Percentiles rank a stretch among this genome's conserved stretches.
Evolutionary conservation across 2,797 vertebrate genomes (phyloP).

Genomic region (Sebastes vulpes): DNA sequence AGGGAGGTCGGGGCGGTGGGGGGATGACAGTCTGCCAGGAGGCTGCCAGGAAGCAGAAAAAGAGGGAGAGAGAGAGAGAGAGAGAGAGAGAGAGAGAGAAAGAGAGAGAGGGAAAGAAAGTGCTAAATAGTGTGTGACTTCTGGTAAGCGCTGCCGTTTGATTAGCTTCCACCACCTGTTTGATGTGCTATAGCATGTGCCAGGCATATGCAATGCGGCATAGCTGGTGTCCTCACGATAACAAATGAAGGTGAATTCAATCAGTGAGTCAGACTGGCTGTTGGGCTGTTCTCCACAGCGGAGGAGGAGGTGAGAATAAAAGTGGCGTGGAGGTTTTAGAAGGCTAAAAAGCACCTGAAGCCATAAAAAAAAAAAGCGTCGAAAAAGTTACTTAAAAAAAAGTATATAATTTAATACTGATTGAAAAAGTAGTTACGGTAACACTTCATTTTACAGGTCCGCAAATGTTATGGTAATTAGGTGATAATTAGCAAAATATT

Average conservation of each 20-base stretch:
- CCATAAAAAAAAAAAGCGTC: not conserved
- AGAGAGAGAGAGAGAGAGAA: not conserved
- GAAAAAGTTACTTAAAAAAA: not conserved
- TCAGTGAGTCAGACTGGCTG: conserved; percentile 35
- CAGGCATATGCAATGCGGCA: conserved; percentile 63
- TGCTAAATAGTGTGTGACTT: conserved; percentile 55
- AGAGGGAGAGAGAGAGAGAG: not conserved
- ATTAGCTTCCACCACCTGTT: conserved; percentile 67
- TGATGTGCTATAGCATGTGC: conserved; percentile 51
- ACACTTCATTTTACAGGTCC: no score
- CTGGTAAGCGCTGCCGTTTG: conserved; percentile 52
- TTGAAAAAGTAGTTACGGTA: not conserved
- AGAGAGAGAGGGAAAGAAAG: conserved; percentile 3
- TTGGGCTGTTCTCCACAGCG: not conserved
- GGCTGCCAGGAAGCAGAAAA: not conserved
- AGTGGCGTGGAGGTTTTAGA: not conserved
- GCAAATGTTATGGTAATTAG: no score
- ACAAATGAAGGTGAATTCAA: conserved; percentile 72
- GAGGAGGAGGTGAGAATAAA: not conserved
- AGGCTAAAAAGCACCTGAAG: not conserved
- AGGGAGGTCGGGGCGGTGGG: conserved; percentile 1
- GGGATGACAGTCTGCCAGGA: not conserved
- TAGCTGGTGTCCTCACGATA: conserved; percentile 56
- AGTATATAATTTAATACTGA: not conserved
- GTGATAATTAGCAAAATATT: no score